These are phyloP conservation scores for Bilobella aurantiaca DNA, from an alignment of 1,140 invertebrate species.

Conservation along the genomic window DNA sequence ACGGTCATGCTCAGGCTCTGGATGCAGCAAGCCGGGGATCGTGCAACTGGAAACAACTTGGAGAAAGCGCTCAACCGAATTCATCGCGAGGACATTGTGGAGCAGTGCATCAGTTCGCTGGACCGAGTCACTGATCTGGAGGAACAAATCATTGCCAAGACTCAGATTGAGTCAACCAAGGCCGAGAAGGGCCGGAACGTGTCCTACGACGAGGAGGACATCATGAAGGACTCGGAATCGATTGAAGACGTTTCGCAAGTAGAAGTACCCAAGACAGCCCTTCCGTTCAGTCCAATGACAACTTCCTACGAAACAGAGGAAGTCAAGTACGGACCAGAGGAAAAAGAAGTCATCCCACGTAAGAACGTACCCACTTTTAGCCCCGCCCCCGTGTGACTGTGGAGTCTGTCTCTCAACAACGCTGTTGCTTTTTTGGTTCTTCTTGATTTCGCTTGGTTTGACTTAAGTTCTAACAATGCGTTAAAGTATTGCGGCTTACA, in stretches of 20 bases:
- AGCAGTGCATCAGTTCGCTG: conserved; percentile 76
- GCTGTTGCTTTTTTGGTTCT: background rate
- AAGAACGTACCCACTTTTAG: background rate
- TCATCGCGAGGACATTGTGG: conserved; percentile 75
- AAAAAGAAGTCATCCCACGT: conserved; percentile 25
- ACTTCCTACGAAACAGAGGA: conserved; percentile 42
- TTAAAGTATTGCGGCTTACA: too few species aligned
- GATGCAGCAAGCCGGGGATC: conserved; percentile 49
- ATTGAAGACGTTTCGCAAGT: conserved; percentile 45
- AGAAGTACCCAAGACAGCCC: background rate
- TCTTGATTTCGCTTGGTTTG: background rate
- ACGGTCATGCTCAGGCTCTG: conserved; percentile 87
- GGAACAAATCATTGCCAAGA: conserved; percentile 64
- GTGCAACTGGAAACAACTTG: conserved; percentile 60
- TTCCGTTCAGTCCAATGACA: conserved; percentile 15
- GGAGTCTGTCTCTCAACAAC: background rate
- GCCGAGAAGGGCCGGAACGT: conserved; percentile 47
- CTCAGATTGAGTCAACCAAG: conserved; percentile 46
- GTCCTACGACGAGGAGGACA: conserved; percentile 55
- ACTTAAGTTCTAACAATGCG: background rate
- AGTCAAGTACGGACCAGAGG: conserved; percentile 44
- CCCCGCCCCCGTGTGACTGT: background rate
- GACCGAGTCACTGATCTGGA: conserved; percentile 56
- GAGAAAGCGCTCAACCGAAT: conserved; percentile 81
- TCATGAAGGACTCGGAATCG: conserved; percentile 59